These are phyloP conservation scores for Augochlorella aurata DNA, from an alignment of 2,888 invertebrate species.

Conservation along the genomic window DNA sequence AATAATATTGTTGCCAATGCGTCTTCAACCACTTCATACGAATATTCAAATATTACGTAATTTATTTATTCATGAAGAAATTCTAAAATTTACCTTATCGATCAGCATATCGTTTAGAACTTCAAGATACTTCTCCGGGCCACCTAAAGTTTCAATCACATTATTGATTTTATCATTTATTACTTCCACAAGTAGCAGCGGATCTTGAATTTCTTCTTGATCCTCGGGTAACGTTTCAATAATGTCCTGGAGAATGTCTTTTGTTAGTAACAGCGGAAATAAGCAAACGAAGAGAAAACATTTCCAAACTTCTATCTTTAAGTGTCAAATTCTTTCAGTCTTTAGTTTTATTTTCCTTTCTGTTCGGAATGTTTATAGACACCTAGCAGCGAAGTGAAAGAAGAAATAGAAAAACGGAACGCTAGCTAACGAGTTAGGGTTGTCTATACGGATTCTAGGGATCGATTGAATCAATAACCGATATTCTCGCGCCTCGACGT, in stretches of 20 bases:
- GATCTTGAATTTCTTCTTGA: constrained; percentile 82
- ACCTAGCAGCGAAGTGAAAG: constrained; percentile 40
- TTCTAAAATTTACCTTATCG: constrained; percentile 69
- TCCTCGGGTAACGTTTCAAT: constrained; percentile 83
- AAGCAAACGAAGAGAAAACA: not conserved
- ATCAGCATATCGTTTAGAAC: constrained; percentile 68
- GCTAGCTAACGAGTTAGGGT: constrained; percentile 54
- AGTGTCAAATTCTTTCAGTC: not conserved
- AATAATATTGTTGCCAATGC: no score
- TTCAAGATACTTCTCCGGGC: constrained; percentile 78
- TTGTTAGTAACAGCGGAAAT: not conserved
- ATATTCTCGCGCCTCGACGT: constrained; percentile 51
- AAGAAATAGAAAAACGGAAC: constrained; percentile 45
- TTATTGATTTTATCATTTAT: constrained; percentile 81
- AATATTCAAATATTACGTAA: no score
- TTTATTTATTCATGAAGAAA: not conserved
- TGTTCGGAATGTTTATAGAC: constrained; percentile 24
- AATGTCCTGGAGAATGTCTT: constrained; percentile 70
- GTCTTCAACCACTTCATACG: no score
- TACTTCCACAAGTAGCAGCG: constrained; percentile 81
- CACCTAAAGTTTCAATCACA: constrained; percentile 79
- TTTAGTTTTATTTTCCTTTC: not conserved
- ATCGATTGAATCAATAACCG: constrained; percentile 66
- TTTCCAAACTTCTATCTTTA: not conserved
- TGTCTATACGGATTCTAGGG: constrained; percentile 43